Evolutionary conservation across 2,888 invertebrate species (phyloP), one percentile per base, ranked within the genome.

Genomic region (Patella ulyssiponensis): DNA sequence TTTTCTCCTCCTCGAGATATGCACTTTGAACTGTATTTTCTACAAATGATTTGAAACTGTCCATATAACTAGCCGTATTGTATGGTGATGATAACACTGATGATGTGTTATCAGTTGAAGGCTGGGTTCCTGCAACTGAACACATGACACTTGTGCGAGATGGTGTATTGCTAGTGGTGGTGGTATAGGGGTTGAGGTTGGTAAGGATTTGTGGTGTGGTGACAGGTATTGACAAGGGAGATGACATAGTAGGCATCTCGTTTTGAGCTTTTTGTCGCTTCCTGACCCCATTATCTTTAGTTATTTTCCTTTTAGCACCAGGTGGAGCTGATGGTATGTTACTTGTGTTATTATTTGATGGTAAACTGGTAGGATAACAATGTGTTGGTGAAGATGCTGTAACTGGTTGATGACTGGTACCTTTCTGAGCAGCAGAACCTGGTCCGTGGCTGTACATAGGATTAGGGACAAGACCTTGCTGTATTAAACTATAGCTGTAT

Each of bases 51-150:
- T 87, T 85, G 81, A 90, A 91, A 82, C 88, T 90, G 83, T 91
- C 90, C 85, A 88, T 86, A 80, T 86, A 90, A 27, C 89, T 88
- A 54, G 87, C 77, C 52, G 83, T 76, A 69, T 58, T 52, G 7
- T 77, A 64, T 33, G 79, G 54, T 94, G 94, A 87, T 93, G 93
- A 56, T 94, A 94, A 56, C 91, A 89, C 74, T 90, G 88, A 77
- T 91, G 87, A 77, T 92, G 86, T 71, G 70, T 82, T 75, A 80
- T 76, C 74, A 73, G 84, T 80, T 53, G 86, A 81, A 51, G 82
- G 80, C 74, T 83, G 81, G 71, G 86, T 78, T 69, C 78, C 73
- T 64, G 78, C 74, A n/a, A 80, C 77, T 72, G 85, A 82, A 23
- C 85, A 79, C 44, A 79, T 80, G 64, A 81, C 71, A 75, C 76